phyloP scores from a whole-genome alignment of 2,888 invertebrate species.

The Eucera pruinosa region DNA sequence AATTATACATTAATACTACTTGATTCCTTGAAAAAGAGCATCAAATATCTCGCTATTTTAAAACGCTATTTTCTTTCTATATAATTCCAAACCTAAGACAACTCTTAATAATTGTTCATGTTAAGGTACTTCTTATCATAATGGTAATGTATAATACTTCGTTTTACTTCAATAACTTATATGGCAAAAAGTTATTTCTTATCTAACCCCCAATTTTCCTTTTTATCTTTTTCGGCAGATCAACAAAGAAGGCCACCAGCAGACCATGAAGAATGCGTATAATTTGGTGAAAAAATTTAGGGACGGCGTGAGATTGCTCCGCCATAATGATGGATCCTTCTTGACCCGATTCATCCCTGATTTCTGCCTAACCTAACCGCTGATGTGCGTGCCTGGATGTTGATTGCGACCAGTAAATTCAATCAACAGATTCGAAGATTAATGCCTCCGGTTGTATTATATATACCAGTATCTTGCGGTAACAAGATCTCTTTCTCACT shows the following conservation, averaged over 20 bases:
- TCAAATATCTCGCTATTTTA: too few species aligned
- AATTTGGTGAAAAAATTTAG: conserved; percentile 12
- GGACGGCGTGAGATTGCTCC: not conserved
- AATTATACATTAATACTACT: too few species aligned
- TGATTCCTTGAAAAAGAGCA: too few species aligned
- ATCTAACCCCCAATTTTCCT: not conserved
- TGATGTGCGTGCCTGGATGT: not conserved
- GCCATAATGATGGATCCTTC: conserved; percentile 13
- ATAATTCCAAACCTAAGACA: too few species aligned
- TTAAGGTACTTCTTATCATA: too few species aligned
- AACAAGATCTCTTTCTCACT: not conserved
- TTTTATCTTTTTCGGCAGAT: not conserved
- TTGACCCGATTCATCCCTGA: not conserved
- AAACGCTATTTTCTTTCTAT: too few species aligned
- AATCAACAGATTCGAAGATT: conserved; percentile 15
- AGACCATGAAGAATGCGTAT: conserved; percentile 11
- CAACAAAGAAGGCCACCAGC: not conserved
- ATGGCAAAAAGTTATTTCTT: not conserved
- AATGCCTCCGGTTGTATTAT: not conserved
- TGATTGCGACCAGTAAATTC: not conserved
- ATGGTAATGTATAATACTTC: too few species aligned
- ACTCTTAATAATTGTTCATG: too few species aligned
- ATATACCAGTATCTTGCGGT: too few species aligned
- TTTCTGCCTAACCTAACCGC: not conserved
- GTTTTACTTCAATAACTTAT: too few species aligned